Base-by-base conservation (phyloP, 2,113 vertebrate species). In the Oryzias curvinotus region DNA sequence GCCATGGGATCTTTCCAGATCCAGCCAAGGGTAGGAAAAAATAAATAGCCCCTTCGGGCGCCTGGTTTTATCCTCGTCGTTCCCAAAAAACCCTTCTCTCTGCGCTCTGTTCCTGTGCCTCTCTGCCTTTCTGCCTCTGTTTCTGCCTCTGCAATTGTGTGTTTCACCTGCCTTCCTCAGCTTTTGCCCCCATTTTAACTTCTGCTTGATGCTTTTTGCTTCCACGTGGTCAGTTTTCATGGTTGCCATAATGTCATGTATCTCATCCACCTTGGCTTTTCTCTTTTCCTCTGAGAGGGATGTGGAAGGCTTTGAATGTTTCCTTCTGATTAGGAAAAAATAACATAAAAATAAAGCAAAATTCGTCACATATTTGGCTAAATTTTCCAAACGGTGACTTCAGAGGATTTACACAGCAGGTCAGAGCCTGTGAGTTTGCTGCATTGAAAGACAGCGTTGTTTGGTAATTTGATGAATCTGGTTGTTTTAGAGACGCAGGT, bases 1-100 rank as follows among this genome's bases (percentile, higher is more conserved):
- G 97, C 81, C 97, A 99, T 47, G 95, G 97, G 68, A 95, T 99
- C 88, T 98, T 99, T 81, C 97, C 96, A 15, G 96, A 98, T 86
- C 96, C 96, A 23, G 92, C 96, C 75, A 99, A 98, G 93, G 97
- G 97, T 99, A 97, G 91, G 88, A 78, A 86, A 28, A 12, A 1
- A 60, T 68, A 54, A 43, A 25, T 47, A 12, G 7, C 19, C 62
- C 62, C 60, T 36, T 51, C 55, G 25, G 57, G 65, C 51, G 59
- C 68, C 68, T 43, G 63, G 74, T 53, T 62, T 46, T 50, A 55
- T 61, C 75, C 59, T 52, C 23, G 1, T 64, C 56, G 48, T 36
- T 66, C 60, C 49, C 54, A 18, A 56, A 78, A 67, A 69, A 57
- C 72, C 28, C 28, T 62, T 62, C 23, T 49, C 62, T 62, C 65